Conservation (phyloP, 2,113 vertebrate species). For the cat (Felis catus) region F.catus_Fca126_mat1.0 CM031413.1:100500001-100500500, state of each 20-base stretch:
- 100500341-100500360: no score
- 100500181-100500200: background rate
- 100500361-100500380: no score
- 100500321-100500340: no score
- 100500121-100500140: background rate
- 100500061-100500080: background rate
- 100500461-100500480: background rate
- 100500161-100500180: background rate
- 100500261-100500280: no score
- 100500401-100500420: no score
- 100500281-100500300: no score
- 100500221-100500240: no score
- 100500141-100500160: background rate
- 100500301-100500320: no score
- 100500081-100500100: background rate
- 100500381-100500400: no score
- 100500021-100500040: background rate
- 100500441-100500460: background rate
- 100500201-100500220: background rate
- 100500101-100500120: background rate
- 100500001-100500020: background rate
- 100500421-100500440: background rate
- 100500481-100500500: background rate
- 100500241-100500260: no score
- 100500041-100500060: background rate